Conservation (phyloP, 1,140 invertebrate species). For the Scylla paramamosain region DNA sequence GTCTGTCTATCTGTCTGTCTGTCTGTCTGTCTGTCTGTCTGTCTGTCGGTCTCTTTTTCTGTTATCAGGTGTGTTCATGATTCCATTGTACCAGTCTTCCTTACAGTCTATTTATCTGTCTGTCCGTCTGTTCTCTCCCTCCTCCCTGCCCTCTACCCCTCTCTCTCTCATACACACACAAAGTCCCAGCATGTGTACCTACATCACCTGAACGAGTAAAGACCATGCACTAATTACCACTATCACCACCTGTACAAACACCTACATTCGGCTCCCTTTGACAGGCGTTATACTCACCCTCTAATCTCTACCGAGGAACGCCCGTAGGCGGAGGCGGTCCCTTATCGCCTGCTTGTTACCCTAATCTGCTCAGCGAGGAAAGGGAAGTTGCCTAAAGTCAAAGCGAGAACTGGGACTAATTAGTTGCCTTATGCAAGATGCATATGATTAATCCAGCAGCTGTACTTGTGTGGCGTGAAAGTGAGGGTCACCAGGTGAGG, state of each 20-base stretch:
- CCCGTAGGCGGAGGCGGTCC: neutral
- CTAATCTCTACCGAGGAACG: too few species aligned
- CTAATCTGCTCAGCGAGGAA: neutral
- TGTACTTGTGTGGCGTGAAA: neutral
- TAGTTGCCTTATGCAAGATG: neutral
- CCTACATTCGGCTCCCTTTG: neutral
- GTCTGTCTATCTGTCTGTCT: too few species aligned
- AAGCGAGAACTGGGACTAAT: neutral
- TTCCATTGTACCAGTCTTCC: too few species aligned
- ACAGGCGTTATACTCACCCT: neutral
- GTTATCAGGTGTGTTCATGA: too few species aligned
- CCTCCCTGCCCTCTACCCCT: neutral
- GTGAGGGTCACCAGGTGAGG: neutral
- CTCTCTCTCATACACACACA: neutral
- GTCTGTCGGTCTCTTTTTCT: too few species aligned
- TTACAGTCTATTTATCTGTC: too few species aligned
- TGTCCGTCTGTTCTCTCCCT: too few species aligned
- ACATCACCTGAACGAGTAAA: too few species aligned
- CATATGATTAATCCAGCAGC: neutral
- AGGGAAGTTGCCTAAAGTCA: neutral
- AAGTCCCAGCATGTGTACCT: too few species aligned
- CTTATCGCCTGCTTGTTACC: neutral
- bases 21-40: too few species aligned
- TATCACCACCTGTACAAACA: neutral
- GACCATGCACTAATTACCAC: too few species aligned